A percentile compares a stretch with the other conserved stretches of the same genome.
phyloP scores from a whole-genome alignment of 1,140 invertebrate species.

The Anastrepha obliqua region DNA sequence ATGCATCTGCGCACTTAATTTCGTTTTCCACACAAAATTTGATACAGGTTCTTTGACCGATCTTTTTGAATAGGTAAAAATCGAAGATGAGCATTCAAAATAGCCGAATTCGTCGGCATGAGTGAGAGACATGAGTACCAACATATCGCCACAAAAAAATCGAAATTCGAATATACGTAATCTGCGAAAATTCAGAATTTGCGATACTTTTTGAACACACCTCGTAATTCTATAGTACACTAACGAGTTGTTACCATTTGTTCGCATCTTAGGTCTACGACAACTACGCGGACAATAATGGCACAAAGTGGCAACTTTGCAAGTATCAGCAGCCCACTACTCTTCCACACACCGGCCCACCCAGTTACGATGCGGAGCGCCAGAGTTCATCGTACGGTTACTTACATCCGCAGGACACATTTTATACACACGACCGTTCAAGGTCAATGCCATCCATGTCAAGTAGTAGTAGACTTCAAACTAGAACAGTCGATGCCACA shows the following conservation, averaged over 20 bases:
- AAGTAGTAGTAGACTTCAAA: not conserved
- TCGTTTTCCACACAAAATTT: too few species aligned
- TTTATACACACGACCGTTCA: constrained; percentile 40
- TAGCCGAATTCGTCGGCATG: too few species aligned
- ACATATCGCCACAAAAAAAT: too few species aligned
- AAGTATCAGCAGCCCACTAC: constrained; percentile 55
- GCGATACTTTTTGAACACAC: too few species aligned
- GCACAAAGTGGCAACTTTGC: constrained; percentile 80
- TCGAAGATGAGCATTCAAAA: too few species aligned
- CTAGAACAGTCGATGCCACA: not conserved
- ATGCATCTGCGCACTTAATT: too few species aligned
- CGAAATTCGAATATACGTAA: too few species aligned
- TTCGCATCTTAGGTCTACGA: constrained; percentile 75
- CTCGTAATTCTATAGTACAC: not conserved
- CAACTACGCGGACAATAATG: constrained; percentile 81
- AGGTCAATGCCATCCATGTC: not conserved
- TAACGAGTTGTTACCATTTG: not conserved
- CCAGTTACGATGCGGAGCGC: constrained; percentile 3
- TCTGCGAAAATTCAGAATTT: too few species aligned
- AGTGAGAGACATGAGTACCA: too few species aligned
- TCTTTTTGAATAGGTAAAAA: too few species aligned
- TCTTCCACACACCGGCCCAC: constrained; percentile 39
- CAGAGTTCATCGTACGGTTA: not conserved
- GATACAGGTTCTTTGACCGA: too few species aligned
- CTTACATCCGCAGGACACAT: constrained; percentile 28